These are phyloP conservation scores for Bacillus rossius DNA, from an alignment of 1,140 invertebrate genomes.

Conservation along the genomic window DNA sequence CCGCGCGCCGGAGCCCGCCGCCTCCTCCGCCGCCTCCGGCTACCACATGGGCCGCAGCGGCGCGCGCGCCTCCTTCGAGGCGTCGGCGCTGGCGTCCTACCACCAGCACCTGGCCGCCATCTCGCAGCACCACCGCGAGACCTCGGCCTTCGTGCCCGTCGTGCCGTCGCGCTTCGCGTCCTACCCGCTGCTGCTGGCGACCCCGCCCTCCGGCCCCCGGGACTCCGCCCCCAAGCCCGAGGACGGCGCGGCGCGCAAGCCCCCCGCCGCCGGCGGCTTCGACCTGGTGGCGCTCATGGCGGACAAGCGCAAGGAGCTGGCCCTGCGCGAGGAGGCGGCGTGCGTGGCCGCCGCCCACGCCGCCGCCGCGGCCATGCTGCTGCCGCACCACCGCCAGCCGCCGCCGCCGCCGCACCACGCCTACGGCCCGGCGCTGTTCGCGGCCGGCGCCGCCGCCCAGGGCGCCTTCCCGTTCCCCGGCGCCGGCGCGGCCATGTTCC, in stretches of 20 bases:
- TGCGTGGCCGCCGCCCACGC: slow-evolving; percentile 38
- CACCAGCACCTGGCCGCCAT: slow-evolving; percentile 52
- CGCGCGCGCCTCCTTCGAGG: slow-evolving; percentile 46
- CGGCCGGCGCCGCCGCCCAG: slow-evolving; percentile 48
- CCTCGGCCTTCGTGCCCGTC: slow-evolving; percentile 77
- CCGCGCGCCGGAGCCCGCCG: background rate
- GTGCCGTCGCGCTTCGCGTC: slow-evolving; percentile 64
- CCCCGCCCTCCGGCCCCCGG: slow-evolving; percentile 41
- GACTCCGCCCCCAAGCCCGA: slow-evolving; percentile 44
- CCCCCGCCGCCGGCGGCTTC: slow-evolving; percentile 41
- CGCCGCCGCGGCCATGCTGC: slow-evolving; percentile 48
- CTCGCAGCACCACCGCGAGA: slow-evolving; percentile 59
- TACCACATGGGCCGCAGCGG: too few species aligned
- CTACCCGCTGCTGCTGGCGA: slow-evolving; percentile 5
- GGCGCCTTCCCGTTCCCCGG: slow-evolving; percentile 48
- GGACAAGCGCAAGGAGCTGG: slow-evolving; percentile 75
- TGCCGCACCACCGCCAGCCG: slow-evolving; percentile 42
- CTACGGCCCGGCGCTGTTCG: slow-evolving; percentile 48
- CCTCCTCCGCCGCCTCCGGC: background rate
- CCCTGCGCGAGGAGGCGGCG: slow-evolving; percentile 56
- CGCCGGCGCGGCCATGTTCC: slow-evolving; percentile 45
- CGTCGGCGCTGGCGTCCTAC: slow-evolving; percentile 51
- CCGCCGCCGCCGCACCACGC: slow-evolving; percentile 18
- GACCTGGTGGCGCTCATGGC: slow-evolving; percentile 84
- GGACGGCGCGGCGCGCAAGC: slow-evolving; percentile 31